Base-by-base conservation (phyloP, 2,888 invertebrate genomes). In the Eristalinus sepulchralis region DNA sequence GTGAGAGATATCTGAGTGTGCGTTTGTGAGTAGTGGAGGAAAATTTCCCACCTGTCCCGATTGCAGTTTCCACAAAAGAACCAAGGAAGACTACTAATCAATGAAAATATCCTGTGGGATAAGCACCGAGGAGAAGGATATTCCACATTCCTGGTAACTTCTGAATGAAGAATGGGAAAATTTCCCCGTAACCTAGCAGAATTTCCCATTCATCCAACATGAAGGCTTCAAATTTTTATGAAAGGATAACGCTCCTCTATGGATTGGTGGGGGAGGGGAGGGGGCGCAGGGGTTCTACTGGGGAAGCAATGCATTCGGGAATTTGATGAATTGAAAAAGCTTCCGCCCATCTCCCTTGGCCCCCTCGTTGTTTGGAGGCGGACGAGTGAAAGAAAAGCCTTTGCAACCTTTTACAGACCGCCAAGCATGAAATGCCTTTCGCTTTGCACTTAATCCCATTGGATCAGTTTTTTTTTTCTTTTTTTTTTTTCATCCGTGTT, bases 21-120 rank as follows among this genome's bases (percentile, higher is more conserved):
- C n/a, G 39, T 6, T n/a, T 47, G 17, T 47, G 47, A 17, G 47
- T 8, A 8, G 47, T 8, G 8, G 47, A 36, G 11, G 0, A 6
- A 17, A n/a, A 17, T 17, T 55, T 47, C 13, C 63, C 33, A 2
- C 22, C 34, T 64, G 63, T 34, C 27, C n/a, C 3, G 31, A 31
- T 33, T 53, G 6, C 53, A 22, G 31, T 22, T 67, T 27, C 31
- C 13, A 17, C 66, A 6, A 6, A 47, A 47, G 20, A 71, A 22
- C 20, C 20, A 34, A 68, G 67, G 59, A 82, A 62, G 57, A 78
- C 66, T 20, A 78, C 75, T 83, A 86, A 86, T 86, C 86, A 83
- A 86, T 86, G 86, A 75, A 83, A 86, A 86, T 79, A 71, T 83
- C 83, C 86, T 75, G 79, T 71, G 9, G 79, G 83, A 83, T 68